Base-by-base conservation (phyloP, 1,140 invertebrate genomes). In the Euura lappo region DNA sequence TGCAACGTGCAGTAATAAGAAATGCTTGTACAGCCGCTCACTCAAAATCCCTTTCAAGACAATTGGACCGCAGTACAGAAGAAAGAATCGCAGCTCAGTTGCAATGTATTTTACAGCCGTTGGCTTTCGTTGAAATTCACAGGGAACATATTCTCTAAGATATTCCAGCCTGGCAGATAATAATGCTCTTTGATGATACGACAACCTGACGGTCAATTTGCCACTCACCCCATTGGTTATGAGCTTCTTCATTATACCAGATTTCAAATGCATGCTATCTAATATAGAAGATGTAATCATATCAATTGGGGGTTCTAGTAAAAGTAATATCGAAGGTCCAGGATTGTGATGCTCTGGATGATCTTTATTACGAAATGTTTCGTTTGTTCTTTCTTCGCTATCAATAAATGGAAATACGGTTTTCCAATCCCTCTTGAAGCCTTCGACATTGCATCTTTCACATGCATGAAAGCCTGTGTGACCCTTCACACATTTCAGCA, bases 241-340 rank as follows among this genome's bases (percentile, higher is more conserved):
- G 8, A 83, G 69, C 65, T 83, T 78, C 71, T 75, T 75, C 74
- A 81, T 80, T 7, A 81, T 72, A 3, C 81, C 79, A 47, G 74
- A 83, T 2, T 75, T 46, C 43, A 75, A 70, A 73, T 81, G 78
- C 77, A 82, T 81, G 68, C 77, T 83, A 73, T 83, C 80, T 28
- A 81, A 46, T 28, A 78, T 65, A 77, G 80, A 79, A 45, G 51
- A 44, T 65, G 74, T 68, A 11, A 81, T 64, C n/a, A 80, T 7
- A 75, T 76, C 72, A 47, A 83, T 71, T 6, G 28, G 43, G 42
- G 75, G 70, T 4, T 76, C 44, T 45, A 78, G 66, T 69, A 51
- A 11, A 11, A 67, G 43, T 46, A 67, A 51, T 65, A 79, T 47
- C 43, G 75, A 76, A 46, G 75, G 67, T 51, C 4, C 43, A 44